These are phyloP conservation scores for Pterocles gutturalis DNA, from an alignment of 2,113 vertebrate species.

Conservation along the genomic window DNA sequence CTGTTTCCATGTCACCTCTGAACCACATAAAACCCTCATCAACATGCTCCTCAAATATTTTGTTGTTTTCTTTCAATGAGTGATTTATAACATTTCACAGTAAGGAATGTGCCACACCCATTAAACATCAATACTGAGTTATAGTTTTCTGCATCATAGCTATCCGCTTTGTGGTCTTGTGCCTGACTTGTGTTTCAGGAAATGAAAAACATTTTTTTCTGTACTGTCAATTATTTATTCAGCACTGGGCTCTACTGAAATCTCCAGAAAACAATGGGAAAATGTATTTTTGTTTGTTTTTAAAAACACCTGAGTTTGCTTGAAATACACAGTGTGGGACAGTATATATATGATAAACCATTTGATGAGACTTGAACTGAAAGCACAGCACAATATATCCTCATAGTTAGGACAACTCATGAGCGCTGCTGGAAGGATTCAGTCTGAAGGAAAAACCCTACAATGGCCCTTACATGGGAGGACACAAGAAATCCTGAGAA, in stretches of 20 bases:
- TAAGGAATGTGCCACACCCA: conserved; percentile 37
- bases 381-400: background rate
- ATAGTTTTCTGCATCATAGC: conserved; percentile 54
- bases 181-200: conserved; percentile 38
- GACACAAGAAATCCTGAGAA: background rate
- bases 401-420: background rate
- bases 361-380: conserved; percentile 14
- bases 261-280: background rate
- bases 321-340: background rate
- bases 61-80: conserved; percentile 36
- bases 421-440: background rate
- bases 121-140: conserved; percentile 63
- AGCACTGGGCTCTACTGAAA: background rate
- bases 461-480: background rate
- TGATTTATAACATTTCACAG: conserved; percentile 63
- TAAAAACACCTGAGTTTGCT: background rate
- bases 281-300: conserved; percentile 5
- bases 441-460: background rate
- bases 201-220: conserved; percentile 34
- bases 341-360: background rate
- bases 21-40: conserved; percentile 4
- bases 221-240: conserved; percentile 32
- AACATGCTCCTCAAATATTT: conserved; percentile 43
- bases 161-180: conserved; percentile 14
- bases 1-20: conserved; percentile 46